phyloP scores from a whole-genome alignment of 1,140 invertebrate genomes.

The Physella acuta region DNA sequence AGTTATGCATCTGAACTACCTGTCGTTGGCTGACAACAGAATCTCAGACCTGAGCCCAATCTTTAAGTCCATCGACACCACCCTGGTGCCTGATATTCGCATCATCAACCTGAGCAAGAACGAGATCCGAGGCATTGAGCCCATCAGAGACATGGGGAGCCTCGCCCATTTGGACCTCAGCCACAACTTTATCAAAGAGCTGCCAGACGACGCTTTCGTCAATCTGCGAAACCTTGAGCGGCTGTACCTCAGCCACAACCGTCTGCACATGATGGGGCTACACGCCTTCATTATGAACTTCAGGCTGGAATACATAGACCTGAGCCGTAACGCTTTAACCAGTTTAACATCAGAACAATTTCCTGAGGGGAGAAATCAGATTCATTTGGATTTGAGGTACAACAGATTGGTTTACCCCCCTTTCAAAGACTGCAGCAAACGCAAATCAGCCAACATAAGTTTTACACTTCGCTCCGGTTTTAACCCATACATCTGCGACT shows the following conservation, averaged over 20 bases:
- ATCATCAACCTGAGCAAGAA: constrained; percentile 28
- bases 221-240: neutral
- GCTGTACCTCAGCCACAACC: constrained; percentile 25
- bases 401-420: constrained; percentile 27
- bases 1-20: constrained; percentile 6
- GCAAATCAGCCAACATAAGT: neutral
- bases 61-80: neutral
- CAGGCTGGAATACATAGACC: constrained; percentile 9
- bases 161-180: constrained; percentile 24
- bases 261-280: constrained; percentile 3
- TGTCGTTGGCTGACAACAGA: constrained; percentile 23
- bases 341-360: constrained; percentile 17
- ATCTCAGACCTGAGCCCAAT: constrained; percentile 10
- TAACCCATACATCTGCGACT: constrained; percentile 35
- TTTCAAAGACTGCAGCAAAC: constrained; percentile 20
- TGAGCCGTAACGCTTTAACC: constrained; percentile 22
- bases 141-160: constrained; percentile 5
- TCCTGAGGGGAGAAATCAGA: neutral
- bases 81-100: neutral
- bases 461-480: constrained; percentile 3
- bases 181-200: constrained; percentile 19
- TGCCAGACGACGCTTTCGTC: constrained; percentile 18
- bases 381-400: constrained; percentile 24
- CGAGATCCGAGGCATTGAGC: constrained; percentile 7
- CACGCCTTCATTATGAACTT: neutral